Conservation (phyloP, 2,113 vertebrate genomes). For the Sinocyclocheilus grahami region DNA sequence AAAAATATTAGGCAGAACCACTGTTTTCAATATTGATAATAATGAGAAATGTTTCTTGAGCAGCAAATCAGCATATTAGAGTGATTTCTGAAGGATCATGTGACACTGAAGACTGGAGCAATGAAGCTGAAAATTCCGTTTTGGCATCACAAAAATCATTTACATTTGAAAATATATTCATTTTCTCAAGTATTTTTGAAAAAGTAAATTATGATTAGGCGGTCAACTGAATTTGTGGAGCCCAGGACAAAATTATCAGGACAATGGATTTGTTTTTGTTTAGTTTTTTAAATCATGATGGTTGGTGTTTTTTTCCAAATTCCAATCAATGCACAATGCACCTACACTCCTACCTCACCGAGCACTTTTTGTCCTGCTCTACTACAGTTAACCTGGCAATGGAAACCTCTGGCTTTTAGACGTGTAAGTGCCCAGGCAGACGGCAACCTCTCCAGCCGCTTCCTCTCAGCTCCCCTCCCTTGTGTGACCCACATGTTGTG, state of each 20-base stretch:
- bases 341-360: neutral
- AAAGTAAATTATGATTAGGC: neutral
- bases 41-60: neutral
- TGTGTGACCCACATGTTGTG: conserved; percentile 67
- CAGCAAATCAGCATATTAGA: neutral
- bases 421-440: conserved; percentile 40
- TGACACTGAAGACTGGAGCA: neutral
- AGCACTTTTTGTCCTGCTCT: neutral
- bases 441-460: conserved; percentile 4
- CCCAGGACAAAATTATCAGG: neutral
- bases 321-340: neutral
- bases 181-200: too few species aligned
- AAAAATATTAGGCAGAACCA: too few species aligned
- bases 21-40: neutral
- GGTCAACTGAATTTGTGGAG: neutral
- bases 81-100: neutral
- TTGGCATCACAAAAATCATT: neutral
- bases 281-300: too few species aligned
- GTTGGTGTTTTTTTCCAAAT: too few species aligned
- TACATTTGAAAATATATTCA: neutral
- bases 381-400: neutral
- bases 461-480: neutral
- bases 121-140: neutral
- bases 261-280: too few species aligned
- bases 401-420: conserved; percentile 11